These are phyloP conservation scores for Sebastes vulpes DNA, from an alignment of 2,797 vertebrate species.

Conservation along the genomic window DNA sequence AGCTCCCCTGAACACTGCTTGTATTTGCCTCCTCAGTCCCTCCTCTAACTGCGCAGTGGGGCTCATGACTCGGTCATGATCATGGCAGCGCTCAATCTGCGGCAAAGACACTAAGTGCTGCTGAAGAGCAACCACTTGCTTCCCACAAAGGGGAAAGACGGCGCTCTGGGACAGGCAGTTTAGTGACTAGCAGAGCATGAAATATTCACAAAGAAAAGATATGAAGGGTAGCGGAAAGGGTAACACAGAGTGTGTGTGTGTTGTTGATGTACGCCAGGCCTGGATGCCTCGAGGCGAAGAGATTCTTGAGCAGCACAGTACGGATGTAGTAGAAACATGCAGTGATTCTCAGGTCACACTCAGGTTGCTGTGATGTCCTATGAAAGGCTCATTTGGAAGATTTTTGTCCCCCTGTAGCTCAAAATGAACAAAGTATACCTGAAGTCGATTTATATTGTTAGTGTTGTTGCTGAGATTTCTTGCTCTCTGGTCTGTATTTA, in stretches of 20 bases:
- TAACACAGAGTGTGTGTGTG: background rate
- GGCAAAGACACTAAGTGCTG: constrained; percentile 61
- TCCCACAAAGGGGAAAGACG: constrained; percentile 47
- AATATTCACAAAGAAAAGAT: constrained; percentile 63
- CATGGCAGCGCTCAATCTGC: constrained; percentile 25
- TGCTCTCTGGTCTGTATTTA: background rate
- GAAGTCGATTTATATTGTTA: background rate
- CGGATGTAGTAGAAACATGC: background rate
- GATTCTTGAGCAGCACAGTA: background rate
- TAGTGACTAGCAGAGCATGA: constrained; percentile 70
- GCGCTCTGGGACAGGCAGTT: constrained; percentile 64
- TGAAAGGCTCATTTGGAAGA: background rate
- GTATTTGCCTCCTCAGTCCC: background rate
- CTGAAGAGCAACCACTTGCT: constrained; percentile 56
- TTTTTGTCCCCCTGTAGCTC: background rate
- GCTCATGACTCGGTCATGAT: constrained; percentile 56
- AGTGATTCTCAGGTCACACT: background rate
- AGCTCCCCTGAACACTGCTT: constrained; percentile 28
- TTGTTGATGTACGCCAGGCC: background rate
- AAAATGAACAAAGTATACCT: background rate
- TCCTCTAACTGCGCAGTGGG: constrained; percentile 16
- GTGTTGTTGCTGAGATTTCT: background rate
- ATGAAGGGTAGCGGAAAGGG: constrained; percentile 14
- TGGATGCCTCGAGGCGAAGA: constrained; percentile 11
- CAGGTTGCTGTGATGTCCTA: too few species aligned